Percentiles rank a stretch among this genome's conserved stretches.
Conservation (phyloP, 2,888 invertebrate genomes). For the Thymelicus sylvestris region DNA sequence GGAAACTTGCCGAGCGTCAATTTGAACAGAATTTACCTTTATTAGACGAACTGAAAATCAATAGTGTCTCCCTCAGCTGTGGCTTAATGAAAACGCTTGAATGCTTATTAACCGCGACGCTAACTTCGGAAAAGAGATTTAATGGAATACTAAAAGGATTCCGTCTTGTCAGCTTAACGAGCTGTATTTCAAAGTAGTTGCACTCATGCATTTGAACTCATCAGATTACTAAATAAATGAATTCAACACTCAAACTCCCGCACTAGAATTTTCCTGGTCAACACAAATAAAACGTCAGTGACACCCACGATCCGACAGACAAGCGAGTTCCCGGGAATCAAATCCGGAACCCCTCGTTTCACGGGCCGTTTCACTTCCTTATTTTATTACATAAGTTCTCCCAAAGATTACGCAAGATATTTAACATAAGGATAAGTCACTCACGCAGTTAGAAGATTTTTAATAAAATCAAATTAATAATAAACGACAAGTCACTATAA, state of each 20-base stretch:
- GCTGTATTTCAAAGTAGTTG: slow-evolving; percentile 58
- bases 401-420: too few species aligned
- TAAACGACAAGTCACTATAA: too few species aligned
- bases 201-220: slow-evolving; percentile 30
- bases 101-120: slow-evolving; percentile 69
- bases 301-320: too few species aligned
- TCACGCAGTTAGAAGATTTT: too few species aligned
- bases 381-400: too few species aligned
- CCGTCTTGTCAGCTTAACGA: slow-evolving; percentile 59
- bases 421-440: too few species aligned
- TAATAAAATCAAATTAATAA: too few species aligned
- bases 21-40: slow-evolving; percentile 70
- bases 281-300: too few species aligned
- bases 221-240: background rate
- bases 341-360: too few species aligned
- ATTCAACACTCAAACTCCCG: background rate
- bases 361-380: too few species aligned
- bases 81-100: slow-evolving; percentile 72
- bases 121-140: slow-evolving; percentile 61
- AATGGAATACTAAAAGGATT: slow-evolving; percentile 61
- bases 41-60: slow-evolving; percentile 72
- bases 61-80: slow-evolving; percentile 59
- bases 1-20: slow-evolving; percentile 53
- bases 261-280: too few species aligned
- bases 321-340: too few species aligned